Evolutionary conservation across 2,888 invertebrate species (phyloP), one percentile per base, ranked within the genome.

Genomic region (Bombyx huttoni): DNA sequence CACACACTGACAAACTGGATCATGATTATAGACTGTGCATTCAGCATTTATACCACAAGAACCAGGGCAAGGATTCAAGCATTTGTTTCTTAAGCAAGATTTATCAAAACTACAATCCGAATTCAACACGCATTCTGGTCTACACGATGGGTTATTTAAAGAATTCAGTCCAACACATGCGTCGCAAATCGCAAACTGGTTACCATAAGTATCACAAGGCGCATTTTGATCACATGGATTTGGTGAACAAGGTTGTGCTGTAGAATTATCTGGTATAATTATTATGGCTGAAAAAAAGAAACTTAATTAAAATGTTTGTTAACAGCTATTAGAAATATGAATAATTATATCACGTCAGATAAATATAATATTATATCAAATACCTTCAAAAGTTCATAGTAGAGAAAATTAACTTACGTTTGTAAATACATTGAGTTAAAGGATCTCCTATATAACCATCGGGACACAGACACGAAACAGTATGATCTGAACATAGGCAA

Each of bases 361-460:
- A 10, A 40, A 6, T 40, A 1, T 12, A 40, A 10, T 40, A 40
- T 40, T 40, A 0, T 40, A 8, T 40, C 1, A 10, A 40, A 10
- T 3, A 40, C 12, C 12, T 40, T 40, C 40, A 40, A 10, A 40
- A 10, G 0, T 10, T 40, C 3, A 8, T 40, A 47, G 48, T 47
- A 49, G 52, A 5, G 47, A 48, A 56, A n/a, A 50, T 51, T 10
- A 58, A 86, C 88, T 85, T 72, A 88, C 88, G 87, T 71, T 82
- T 70, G 59, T 85, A 82, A 55, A 92, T 88, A 74, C 95, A 96
- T 68, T 94, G 94, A 55, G 92, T 90, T 68, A 94, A 92, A 14
- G 95, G 93, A 88, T 96, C 94, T 53, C 96, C 97, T 56, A 92
- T 91, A 67, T 92, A 94, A 51, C 94, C 94, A 56, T 92, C 91